Percentiles rank a stretch among this genome's conserved stretches.
Conservation (phyloP, 2,113 vertebrate genomes). For the Lipotes vexillifer region DNA sequence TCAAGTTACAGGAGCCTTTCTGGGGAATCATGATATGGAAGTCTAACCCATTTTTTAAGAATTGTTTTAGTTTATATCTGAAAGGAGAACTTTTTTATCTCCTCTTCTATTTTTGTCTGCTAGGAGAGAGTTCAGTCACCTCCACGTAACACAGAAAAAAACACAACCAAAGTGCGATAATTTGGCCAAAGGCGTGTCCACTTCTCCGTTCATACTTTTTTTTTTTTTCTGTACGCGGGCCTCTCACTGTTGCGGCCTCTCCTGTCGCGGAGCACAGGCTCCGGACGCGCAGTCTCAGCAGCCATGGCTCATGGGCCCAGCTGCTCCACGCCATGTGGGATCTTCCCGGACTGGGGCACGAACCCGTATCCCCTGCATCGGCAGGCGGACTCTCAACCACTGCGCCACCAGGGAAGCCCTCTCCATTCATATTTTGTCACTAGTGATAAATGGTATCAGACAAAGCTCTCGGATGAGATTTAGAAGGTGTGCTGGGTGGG, state of each 20-base stretch:
- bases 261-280: too few relatives aligned
- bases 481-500: not conserved
- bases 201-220: not conserved
- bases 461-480: constrained; percentile 35
- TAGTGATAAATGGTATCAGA: constrained; percentile 46
- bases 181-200: not conserved
- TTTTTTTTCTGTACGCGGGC: too few relatives aligned
- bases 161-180: fast-evolving
- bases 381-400: too few relatives aligned
- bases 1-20: not conserved
- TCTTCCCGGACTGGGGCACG: too few relatives aligned
- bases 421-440: not conserved
- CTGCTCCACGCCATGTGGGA: too few relatives aligned
- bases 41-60: not conserved
- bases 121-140: not conserved
- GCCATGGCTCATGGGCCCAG: too few relatives aligned
- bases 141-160: fast-evolving
- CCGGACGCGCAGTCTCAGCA: too few relatives aligned
- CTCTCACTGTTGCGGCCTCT: too few relatives aligned
- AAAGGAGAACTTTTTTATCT: not conserved
- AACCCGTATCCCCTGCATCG: too few relatives aligned
- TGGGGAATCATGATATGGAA: not conserved
- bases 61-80: not conserved
- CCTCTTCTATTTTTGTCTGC: not conserved
- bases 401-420: not conserved